Evolutionary conservation across 2,113 vertebrate genomes (phyloP).

Genomic region (Tringa solitaria): DNA sequence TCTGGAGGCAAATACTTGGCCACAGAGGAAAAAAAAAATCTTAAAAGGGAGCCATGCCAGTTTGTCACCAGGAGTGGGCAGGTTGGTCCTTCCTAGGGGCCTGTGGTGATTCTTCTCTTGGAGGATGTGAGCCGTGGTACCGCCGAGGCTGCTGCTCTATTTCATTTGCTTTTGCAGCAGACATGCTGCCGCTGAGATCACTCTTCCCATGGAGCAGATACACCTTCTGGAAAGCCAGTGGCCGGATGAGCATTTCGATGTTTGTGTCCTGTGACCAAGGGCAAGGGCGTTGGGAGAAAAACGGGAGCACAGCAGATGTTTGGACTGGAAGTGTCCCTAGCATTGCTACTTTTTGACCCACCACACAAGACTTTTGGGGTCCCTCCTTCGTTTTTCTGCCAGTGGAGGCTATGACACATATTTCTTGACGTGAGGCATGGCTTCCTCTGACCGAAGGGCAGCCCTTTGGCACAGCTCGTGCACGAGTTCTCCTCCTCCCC

Average conservation of each 20-base stretch:
- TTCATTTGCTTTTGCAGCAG: neutral
- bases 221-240: neutral
- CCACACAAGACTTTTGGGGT: neutral
- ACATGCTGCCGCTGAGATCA: neutral
- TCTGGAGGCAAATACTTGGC: slow-evolving; percentile 24
- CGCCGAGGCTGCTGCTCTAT: neutral
- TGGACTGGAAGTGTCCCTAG: neutral
- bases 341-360: neutral
- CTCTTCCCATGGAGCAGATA: neutral
- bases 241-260: neutral
- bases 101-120: neutral
- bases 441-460: rapidly evolving
- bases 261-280: neutral
- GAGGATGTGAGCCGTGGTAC: neutral
- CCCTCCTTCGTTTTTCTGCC: neutral
- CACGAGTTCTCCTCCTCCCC: neutral
- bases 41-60: neutral
- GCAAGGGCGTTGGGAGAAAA: neutral
- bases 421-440: rapidly evolving
- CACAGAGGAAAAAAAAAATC: neutral
- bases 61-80: neutral
- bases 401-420: neutral
- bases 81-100: neutral
- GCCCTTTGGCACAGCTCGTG: neutral
- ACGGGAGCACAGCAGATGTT: neutral